These are phyloP conservation scores for Colletes collaris DNA, from an alignment of 2,888 invertebrate genomes.

Conservation along the genomic window DNA sequence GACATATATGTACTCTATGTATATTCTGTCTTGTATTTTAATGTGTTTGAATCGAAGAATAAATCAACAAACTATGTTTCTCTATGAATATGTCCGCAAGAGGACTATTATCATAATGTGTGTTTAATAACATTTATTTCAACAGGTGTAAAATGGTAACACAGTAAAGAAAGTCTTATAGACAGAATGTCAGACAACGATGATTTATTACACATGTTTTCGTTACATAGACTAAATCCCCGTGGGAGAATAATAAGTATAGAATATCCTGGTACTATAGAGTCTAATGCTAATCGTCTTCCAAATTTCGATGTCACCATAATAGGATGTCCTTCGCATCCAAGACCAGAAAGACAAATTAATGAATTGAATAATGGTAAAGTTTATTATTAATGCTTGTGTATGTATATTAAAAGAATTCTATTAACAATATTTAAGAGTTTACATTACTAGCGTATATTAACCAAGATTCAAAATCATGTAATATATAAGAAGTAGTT, in stretches of 20 bases:
- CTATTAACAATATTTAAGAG: neutral
- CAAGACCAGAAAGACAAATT: slow-evolving; percentile 68
- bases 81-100: neutral
- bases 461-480: neutral
- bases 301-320: slow-evolving; percentile 73
- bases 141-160: slow-evolving; percentile 42
- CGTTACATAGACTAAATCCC: slow-evolving; percentile 69
- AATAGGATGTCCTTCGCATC: slow-evolving; percentile 72
- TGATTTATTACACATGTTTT: slow-evolving; percentile 64
- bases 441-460: neutral
- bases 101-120: neutral
- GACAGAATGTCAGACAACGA: slow-evolving; percentile 76
- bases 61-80: neutral
- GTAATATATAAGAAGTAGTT: neutral
- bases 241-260: slow-evolving; percentile 71
- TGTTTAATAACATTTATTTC: slow-evolving; percentile 12
- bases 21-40: neutral
- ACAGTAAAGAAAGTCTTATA: slow-evolving; percentile 32
- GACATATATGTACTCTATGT: neutral
- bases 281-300: slow-evolving; percentile 66
- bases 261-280: slow-evolving; percentile 60
- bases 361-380: slow-evolving; percentile 71
- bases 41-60: neutral
- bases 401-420: neutral
- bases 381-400: neutral